Base-by-base conservation (phyloP, 35 echinoderm and acorn worm genomes). In the Patiria miniata region DNA sequence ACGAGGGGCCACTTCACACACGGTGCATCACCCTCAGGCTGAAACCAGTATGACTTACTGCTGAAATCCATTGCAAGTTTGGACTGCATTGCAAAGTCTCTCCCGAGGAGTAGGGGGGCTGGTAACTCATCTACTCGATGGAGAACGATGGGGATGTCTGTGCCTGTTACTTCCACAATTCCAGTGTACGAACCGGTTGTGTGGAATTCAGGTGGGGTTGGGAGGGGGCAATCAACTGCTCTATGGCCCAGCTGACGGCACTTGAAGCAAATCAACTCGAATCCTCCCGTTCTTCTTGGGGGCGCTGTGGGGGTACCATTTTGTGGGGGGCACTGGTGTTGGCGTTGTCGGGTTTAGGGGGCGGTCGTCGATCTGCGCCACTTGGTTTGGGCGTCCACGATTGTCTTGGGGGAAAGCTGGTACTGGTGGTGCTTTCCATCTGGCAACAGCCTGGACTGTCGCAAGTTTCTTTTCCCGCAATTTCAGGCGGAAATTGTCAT, bases 21-120 rank as follows among this genome's bases (percentile, higher is more conserved):
- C 61, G 44, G 76, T 54, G 2, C 57, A 65, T 78, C 51, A 21
- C 15, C 83, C 82, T 69, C 83, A 55, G 60, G 40, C 50, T 83
- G 32, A 32, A 81, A 77, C 52, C 81, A 77, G 50, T 69, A 90
- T 36, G 56, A 79, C 39, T 60, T 82, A 21, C 21, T 26, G 26
- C 69, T 83, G 52, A 90, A 90, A 84, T 90, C 88, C 57, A 90
- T 44, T 9, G 30, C 40, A 15, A 90, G 68, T 5, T 73, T 73
- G 17, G 53, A 80, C 12, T 61, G 51, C 9, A 77, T 30, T 29
- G 61, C 81, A 83, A 83, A 83, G 36, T 78, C 80, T 52, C 39
- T 58, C 39, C 88, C 88, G n/a, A 90, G 69, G 36, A 90, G 56
- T 19, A 90, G 39, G 58, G 51, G 54, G 30, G 87, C 58, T 10